phyloP scores from a whole-genome alignment of 2,797 vertebrate genomes.

The Galagoides demidoff region DNA sequence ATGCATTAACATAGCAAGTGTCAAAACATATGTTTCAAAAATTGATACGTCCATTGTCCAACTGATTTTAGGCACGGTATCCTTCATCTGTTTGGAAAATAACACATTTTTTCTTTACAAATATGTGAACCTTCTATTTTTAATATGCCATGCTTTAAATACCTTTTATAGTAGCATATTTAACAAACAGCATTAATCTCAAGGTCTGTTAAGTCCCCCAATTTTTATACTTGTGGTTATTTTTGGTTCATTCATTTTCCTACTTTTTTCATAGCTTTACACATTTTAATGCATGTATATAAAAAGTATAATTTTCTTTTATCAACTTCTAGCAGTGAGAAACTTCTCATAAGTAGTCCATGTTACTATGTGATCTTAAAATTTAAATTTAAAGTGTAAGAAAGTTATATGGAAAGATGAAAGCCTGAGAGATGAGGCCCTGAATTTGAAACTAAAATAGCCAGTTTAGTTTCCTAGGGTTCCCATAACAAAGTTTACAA shows the following conservation, averaged over 20 bases:
- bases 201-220: not conserved
- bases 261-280: not conserved
- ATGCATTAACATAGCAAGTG: slow-evolving; percentile 69
- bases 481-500: not conserved
- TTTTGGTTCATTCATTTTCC: not conserved
- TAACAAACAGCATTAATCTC: not conserved
- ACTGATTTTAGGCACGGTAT: not conserved
- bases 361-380: not conserved
- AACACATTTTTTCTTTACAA: not conserved
- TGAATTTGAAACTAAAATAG: not conserved
- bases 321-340: not conserved
- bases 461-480: not conserved
- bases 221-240: not conserved
- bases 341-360: not conserved
- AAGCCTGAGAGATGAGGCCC: not conserved
- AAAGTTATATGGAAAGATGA: not conserved
- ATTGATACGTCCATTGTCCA: not conserved
- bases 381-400: not conserved
- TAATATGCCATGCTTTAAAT: not conserved
- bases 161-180: not conserved
- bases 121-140: not conserved
- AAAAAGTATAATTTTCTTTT: not conserved
- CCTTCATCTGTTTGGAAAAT: not conserved
- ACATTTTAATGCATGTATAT: not conserved
- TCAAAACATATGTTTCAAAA: not conserved